Evolutionary conservation across 1,140 invertebrate species (phyloP), one percentile per base, ranked within the genome.

Genomic region (Calephelis virginiensis): DNA sequence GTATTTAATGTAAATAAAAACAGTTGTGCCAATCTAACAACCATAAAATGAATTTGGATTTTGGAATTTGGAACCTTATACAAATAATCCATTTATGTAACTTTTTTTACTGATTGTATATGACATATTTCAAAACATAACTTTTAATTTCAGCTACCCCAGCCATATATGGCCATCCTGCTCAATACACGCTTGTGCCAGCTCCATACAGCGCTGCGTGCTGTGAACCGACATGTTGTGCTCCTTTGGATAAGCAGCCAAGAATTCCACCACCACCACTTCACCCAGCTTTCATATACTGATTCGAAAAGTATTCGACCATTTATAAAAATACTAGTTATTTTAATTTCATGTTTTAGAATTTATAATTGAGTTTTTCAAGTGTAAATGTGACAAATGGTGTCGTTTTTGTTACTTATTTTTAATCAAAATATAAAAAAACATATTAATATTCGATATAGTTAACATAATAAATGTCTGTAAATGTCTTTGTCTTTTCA

Each of bases 281-380:
- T 0, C 88, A 90, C 66, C 88, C 86, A 8, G 88, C 88, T 5
- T 90, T 89, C 69, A 90, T 90, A 53, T 90, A 90, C 73, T 90
- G 78, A 68, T 60, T 59, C 63, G 6, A 14, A 47, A 47, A 63
- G n/a, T 14, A 46, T 45, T 63, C 6, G 5, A 14, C 28, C 11
- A 47, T 47, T 28, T 63, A 45, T 12, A 45, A 47, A 14, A 47
- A 28, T 8, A 47, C 61, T 14, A 63, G 61, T 9, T 63, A 46
- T 17, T 12, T 12, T 37, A 12, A 56, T 37, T 28, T 56, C 37
- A 37, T 56, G 8, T 56, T 6, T 37, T 56, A 56, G 53, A 12
- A 28, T 28, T 28, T 17, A 4, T 53, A 9, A 7, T 17, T 10
- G 10, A 53, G 14, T 17, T 53, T 14, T 14, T 17, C 9, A 14